Base-by-base conservation (phyloP, 2,797 vertebrate species). In the Brotula barbata region DNA sequence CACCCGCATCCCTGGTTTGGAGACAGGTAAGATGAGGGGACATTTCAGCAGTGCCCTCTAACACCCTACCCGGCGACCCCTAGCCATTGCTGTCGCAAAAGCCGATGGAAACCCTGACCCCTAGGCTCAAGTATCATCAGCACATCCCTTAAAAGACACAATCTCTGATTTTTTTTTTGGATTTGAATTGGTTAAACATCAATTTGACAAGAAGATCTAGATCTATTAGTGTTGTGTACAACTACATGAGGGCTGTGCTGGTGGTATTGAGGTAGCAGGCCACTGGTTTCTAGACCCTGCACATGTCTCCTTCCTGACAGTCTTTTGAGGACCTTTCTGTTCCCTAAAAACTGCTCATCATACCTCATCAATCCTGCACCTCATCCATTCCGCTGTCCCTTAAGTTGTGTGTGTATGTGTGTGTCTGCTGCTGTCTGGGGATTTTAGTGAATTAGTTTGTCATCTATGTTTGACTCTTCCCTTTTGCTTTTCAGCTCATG, bases 21-120 rank as follows among this genome's bases (percentile, higher is more conserved):
- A 99, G 77, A 93, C 96, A 90, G 97, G 97, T 99, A 93, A 94
- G 96, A 88, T 71, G 72, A 65, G 65, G 88, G 75, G 65, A 64
- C 60, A 57, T 45, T 48, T 68, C 61, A 33, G 15, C 25, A 7
- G 23, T 82, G 84, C 64, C 77, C 83, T 80, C 77, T 69, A 71
- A 75, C 58, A 63, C 17, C 50, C 44, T 48, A 21, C 37, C 54
- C 52, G 9, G 40, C 39, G 31, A 28, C 75, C 69, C 68, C 53
- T 64, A 28, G 59, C 56, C 48, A 71, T 64, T 46, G 25, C 61
- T 6, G 0, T 49, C 73, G 64, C 75, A 58, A 71, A 45, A 74
- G 58, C 62, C 33, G 28, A 48, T 57, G 55, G 72, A 89, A 88
- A 88, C 76, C 69, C 51, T 52, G 76, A 81, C 82, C 75, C 9